These are phyloP conservation scores for Brachyptera putata DNA, from an alignment of 2,888 invertebrate genomes.

Conservation along the genomic window DNA sequence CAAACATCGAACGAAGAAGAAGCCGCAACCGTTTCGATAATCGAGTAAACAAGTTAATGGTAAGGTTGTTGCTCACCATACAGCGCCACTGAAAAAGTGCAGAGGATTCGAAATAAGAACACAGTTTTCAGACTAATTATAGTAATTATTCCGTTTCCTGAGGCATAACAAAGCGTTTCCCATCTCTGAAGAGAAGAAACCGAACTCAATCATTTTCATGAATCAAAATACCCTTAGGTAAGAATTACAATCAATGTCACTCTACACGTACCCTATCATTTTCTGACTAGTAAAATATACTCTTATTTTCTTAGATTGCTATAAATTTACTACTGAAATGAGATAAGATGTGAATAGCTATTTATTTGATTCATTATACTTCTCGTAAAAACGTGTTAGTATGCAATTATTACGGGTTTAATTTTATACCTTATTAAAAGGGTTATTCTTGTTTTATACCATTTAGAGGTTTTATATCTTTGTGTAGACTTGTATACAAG, in stretches of 20 bases:
- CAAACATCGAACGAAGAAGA: too few species aligned
- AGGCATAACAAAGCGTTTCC: neutral
- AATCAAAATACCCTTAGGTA: conserved; percentile 4
- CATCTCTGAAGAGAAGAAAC: neutral
- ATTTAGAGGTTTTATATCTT: too few species aligned
- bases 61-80: neutral
- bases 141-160: conserved; percentile 3
- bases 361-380: too few species aligned
- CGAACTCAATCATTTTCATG: conserved; percentile 4
- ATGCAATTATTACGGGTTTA: too few species aligned
- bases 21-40: conserved; percentile 6
- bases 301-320: neutral
- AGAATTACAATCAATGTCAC: conserved; percentile 11
- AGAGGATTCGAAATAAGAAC: neutral
- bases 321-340: too few species aligned
- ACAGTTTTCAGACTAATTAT: conserved; percentile 5
- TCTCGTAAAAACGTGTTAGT: too few species aligned
- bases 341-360: too few species aligned
- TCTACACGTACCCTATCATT: neutral
- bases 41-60: conserved; percentile 17
- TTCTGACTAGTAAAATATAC: neutral
- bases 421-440: too few species aligned
- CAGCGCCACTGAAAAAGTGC: conserved; percentile 20
- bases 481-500: too few species aligned
- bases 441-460: too few species aligned